Conservation (phyloP, 2,113 vertebrate genomes). For the Hiodon tergisus region DNA sequence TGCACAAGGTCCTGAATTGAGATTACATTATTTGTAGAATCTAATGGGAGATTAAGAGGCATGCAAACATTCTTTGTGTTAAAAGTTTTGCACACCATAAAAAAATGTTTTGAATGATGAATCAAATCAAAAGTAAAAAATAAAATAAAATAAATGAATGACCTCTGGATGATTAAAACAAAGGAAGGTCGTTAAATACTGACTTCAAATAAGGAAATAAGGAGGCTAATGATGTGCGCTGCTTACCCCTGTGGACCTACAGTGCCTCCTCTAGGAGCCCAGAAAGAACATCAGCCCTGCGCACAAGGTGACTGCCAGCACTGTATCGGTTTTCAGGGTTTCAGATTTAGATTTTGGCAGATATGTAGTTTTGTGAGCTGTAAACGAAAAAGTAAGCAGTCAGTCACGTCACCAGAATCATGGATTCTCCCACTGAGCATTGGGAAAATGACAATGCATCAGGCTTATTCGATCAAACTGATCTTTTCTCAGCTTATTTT, state of each 20-base stretch:
- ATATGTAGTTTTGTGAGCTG: conserved; percentile 14
- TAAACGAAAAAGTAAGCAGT: too few relatives aligned
- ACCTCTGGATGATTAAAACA: not conserved
- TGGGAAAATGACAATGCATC: too few relatives aligned
- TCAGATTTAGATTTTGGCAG: conserved; percentile 30
- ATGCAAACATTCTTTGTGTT: not conserved
- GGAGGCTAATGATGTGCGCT: not conserved
- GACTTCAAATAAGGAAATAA: not conserved
- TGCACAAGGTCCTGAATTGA: too few relatives aligned
- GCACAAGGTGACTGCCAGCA: conserved; percentile 1
- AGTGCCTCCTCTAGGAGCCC: not conserved
- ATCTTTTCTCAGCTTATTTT: too few relatives aligned
- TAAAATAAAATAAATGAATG: not conserved
- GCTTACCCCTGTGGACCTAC: not conserved
- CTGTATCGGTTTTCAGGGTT: not conserved
- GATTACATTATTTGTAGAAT: too few relatives aligned
- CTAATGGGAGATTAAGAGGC: not conserved
- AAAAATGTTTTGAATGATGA: not conserved
- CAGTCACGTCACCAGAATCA: too few relatives aligned
- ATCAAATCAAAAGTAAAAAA: not conserved
- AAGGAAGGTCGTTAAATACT: too few relatives aligned
- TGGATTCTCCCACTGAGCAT: too few relatives aligned
- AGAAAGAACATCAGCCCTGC: conserved; percentile 16
- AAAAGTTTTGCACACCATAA: not conserved
- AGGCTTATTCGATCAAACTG: too few relatives aligned